Conservation (phyloP, 2,113 vertebrate genomes). For the Speoplatyrhinus poulsoni region DNA sequence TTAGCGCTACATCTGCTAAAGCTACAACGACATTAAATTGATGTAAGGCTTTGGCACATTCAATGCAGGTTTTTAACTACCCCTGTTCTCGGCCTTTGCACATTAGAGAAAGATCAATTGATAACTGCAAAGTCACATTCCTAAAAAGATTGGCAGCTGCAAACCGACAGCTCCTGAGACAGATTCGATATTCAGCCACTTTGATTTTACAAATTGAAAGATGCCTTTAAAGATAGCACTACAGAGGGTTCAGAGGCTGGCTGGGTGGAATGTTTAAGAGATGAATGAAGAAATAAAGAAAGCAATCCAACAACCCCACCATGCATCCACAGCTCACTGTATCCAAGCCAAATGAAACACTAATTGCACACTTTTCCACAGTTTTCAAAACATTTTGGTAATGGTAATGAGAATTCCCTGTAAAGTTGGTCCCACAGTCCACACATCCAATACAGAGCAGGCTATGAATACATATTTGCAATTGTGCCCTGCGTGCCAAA, state of each 20-base stretch:
- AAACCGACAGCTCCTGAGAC: slow-evolving; percentile 55
- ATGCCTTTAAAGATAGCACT: slow-evolving; percentile 65
- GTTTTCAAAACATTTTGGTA: slow-evolving; percentile 9
- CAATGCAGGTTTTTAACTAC: slow-evolving; percentile 24
- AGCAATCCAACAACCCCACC: background rate
- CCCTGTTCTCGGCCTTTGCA: slow-evolving; percentile 37
- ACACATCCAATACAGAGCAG: slow-evolving; percentile 10
- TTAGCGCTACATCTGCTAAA: background rate
- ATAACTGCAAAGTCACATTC: slow-evolving; percentile 53
- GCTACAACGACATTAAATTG: slow-evolving; percentile 14
- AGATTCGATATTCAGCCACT: slow-evolving; percentile 54
- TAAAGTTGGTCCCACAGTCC: slow-evolving; percentile 11
- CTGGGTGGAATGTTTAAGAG: slow-evolving; percentile 40
- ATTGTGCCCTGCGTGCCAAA: slow-evolving; percentile 18
- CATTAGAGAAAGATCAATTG: slow-evolving; percentile 55
- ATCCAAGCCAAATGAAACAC: slow-evolving; percentile 15
- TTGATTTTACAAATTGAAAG: slow-evolving; percentile 71
- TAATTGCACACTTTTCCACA: slow-evolving; percentile 19
- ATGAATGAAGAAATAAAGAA: slow-evolving; percentile 24
- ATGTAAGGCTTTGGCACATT: slow-evolving; percentile 17
- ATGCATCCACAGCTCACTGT: background rate
- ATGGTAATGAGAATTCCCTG: slow-evolving; percentile 8
- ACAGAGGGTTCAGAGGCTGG: slow-evolving; percentile 53
- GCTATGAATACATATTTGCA: slow-evolving; percentile 17
- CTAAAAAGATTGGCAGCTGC: slow-evolving; percentile 60